phyloP scores from a whole-genome alignment of 2,888 invertebrate genomes.

The Andrena praecox region DNA sequence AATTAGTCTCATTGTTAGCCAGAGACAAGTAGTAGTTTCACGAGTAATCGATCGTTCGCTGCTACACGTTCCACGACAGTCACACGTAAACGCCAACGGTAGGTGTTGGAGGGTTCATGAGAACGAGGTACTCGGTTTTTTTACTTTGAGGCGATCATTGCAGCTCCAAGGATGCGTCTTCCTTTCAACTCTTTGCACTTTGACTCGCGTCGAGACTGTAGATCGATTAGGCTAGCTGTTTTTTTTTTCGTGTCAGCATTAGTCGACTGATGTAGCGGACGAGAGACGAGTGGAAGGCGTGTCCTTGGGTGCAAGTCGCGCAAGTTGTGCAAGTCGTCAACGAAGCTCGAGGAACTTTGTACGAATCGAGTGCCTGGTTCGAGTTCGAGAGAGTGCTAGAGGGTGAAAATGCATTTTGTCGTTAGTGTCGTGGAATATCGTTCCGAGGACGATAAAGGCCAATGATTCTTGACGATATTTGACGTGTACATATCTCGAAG shows the following conservation, averaged over 20 bases:
- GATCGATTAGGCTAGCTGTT: not conserved
- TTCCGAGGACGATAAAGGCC: not conserved
- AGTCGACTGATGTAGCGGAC: not conserved
- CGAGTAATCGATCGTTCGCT: slow-evolving; percentile 57
- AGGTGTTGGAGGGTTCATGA: not conserved
- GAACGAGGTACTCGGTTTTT: not conserved
- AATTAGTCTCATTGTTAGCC: slow-evolving; percentile 14
- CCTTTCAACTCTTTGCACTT: not conserved
- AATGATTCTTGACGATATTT: not conserved
- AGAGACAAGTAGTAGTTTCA: slow-evolving; percentile 54
- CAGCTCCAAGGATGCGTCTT: not conserved
- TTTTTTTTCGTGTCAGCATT: not conserved
- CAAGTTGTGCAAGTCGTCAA: not conserved
- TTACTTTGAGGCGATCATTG: not conserved
- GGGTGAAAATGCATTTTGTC: not conserved
- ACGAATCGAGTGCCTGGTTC: not conserved
- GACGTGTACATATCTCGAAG: not conserved
- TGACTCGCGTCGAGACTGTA: not conserved
- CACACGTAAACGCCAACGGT: not conserved
- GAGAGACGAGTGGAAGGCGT: not conserved
- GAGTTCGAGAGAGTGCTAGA: slow-evolving; percentile 14
- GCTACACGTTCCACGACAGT: slow-evolving; percentile 17
- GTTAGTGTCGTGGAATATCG: not conserved
- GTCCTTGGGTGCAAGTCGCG: not conserved
- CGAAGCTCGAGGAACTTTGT: not conserved